Conservation (phyloP, 2,797 vertebrate genomes). For the Benthosema pterotum region DNA sequence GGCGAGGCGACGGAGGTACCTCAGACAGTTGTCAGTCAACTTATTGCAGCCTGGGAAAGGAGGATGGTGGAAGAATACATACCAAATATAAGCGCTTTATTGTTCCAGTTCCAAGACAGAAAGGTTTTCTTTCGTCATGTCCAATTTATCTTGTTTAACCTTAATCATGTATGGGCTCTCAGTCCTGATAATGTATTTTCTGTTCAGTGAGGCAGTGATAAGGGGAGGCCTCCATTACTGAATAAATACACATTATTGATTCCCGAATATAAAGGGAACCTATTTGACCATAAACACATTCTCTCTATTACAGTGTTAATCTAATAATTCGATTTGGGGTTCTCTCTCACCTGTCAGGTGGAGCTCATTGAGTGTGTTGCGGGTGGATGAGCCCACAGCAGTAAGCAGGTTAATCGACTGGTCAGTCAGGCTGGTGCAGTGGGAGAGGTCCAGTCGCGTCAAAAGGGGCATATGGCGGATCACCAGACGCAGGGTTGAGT, state of each 20-base stretch:
- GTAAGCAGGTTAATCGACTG: constrained; percentile 95
- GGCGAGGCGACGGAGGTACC: constrained; percentile 90
- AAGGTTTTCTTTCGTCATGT: no score
- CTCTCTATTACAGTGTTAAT: no score
- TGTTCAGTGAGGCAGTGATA: no score
- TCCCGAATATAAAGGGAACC: no score
- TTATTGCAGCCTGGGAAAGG: constrained; percentile 90
- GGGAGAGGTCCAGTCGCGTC: constrained; percentile 94
- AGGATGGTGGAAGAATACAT: background rate
- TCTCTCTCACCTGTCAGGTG: constrained; percentile 88
- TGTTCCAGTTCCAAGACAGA: no score
- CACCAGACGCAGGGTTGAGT: constrained; percentile 93
- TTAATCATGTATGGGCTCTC: no score
- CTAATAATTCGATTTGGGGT: no score
- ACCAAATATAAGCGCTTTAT: background rate
- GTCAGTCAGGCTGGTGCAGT: constrained; percentile 93
- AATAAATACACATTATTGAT: no score
- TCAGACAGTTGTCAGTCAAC: constrained; percentile 92
- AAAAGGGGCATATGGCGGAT: constrained; percentile 97
- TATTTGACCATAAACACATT: no score
- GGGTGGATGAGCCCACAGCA: constrained; percentile 95
- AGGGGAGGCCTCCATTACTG: no score
- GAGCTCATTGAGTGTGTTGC: constrained; percentile 94
- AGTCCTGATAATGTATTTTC: no score
- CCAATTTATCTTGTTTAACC: no score